Evolutionary conservation across 2,888 invertebrate species (phyloP), one percentile per base, ranked within the genome.

Genomic region (Leptarthrus brevirostris): DNA sequence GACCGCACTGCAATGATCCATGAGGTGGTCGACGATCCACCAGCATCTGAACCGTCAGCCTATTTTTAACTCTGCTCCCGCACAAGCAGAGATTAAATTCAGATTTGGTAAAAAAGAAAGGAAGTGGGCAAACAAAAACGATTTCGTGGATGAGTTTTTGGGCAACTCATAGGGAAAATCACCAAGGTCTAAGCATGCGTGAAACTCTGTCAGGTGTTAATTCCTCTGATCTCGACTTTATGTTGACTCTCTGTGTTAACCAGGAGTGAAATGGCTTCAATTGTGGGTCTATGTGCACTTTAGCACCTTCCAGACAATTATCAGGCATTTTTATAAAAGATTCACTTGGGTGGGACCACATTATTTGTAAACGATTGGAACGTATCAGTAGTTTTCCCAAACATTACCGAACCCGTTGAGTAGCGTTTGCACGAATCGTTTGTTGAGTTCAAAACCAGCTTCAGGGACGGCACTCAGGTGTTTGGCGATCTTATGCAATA

Each of bases 161-260:
- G 10, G 14, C 14, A 10, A 10, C 14, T 26, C 2, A 6, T n/a
- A 16, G 12, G 14, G 49, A 22, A 66, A 66, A 26, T 49, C 16
- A 10, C 49, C 12, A 4, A 20, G 66, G 16, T 24, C 14, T 36
- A 72, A 53, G 34, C 54, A 72, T 22, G 47, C 73, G 24, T 47
- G 47, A 49, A 49, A 61, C 34, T 47, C 24, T 47, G 70, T 58
- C 74, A 74, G 74, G 74, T 74, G 74, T 58, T 74, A 74, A 74
- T 74, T 70, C 70, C 47, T 34, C 10, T 16, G 26, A 53, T 69
- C 56, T n/a, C 54, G 54, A 49, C 34, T 20, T 61, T 53, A 24
- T 74, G 30, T 74, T 74, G 61, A 64, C 54, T 56, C 40, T 66
- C 24, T 12, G 14, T 36, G 66, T 72, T 74, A 66, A 53, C 49